These are phyloP conservation scores for Drosophila subpulchrella DNA, from an alignment of 1,140 invertebrate species.

Conservation along the genomic window DNA sequence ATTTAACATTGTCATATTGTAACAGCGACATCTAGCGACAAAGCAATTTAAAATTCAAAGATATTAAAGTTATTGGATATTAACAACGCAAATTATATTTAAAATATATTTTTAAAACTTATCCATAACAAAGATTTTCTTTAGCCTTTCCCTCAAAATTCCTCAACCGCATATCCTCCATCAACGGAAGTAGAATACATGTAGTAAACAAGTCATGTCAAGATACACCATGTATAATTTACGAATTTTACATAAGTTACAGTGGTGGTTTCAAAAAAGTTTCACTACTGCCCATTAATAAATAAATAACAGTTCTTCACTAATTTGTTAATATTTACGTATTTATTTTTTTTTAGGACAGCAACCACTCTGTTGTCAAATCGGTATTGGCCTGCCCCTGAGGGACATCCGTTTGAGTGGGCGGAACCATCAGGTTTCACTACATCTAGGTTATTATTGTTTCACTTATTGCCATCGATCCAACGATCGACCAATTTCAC, in stretches of 20 bases:
- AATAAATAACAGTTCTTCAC: background rate
- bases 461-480: constrained; percentile 57
- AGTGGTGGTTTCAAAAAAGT: background rate
- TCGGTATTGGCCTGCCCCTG: background rate
- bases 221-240: background rate
- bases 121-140: background rate
- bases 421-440: constrained; percentile 25
- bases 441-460: constrained; percentile 72
- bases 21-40: background rate
- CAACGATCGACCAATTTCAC: constrained; percentile 44
- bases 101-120: no score
- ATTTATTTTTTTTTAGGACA: constrained; percentile 29
- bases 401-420: constrained; percentile 15
- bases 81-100: no score
- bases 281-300: no score
- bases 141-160: background rate
- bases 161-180: background rate
- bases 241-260: background rate
- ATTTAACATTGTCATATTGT: background rate
- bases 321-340: constrained; percentile 23
- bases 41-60: background rate
- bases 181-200: background rate
- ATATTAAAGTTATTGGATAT: no score
- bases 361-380: constrained; percentile 19
- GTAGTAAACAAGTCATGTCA: background rate